Percentiles rank a stretch among this genome's conserved stretches.
Conservation (phyloP, 2,888 invertebrate genomes). For the Ochropleura plecta region DNA sequence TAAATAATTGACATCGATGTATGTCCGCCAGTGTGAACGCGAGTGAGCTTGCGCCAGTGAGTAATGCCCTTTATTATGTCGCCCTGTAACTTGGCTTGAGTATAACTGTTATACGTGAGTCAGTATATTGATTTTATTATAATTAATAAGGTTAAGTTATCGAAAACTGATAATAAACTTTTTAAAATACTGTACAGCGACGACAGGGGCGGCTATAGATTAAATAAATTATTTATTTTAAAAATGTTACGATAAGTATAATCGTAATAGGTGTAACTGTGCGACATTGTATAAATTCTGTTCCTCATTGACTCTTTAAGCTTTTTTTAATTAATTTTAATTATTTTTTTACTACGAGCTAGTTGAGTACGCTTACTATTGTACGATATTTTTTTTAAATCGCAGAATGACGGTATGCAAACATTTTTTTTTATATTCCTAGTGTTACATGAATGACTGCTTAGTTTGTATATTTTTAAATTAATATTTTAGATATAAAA, state of each 20-base stretch:
- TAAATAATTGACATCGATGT: conserved; percentile 13
- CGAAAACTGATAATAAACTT: conserved; percentile 51
- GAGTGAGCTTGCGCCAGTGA: conserved; percentile 27
- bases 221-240: conserved; percentile 78
- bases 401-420: conserved; percentile 78
- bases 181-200: conserved; percentile 51
- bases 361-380: conserved; percentile 89
- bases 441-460: conserved; percentile 89
- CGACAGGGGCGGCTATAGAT: conserved; percentile 68
- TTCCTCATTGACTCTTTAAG: conserved; percentile 79
- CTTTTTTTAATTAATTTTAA: conserved; percentile 77
- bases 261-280: conserved; percentile 65
- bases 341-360: conserved; percentile 83
- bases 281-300: conserved; percentile 78
- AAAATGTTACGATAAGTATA: conserved; percentile 63
- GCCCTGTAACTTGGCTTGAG: conserved; percentile 47
- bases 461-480: conserved; percentile 88
- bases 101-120: conserved; percentile 38
- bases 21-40: conserved; percentile 34
- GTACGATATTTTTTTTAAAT: conserved; percentile 83
- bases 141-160: conserved; percentile 51
- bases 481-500: conserved; percentile 80
- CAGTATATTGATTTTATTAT: conserved; percentile 43
- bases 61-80: conserved; percentile 39
- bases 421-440: conserved; percentile 79